These are phyloP conservation scores for Papilio polytes DNA, from an alignment of 1,140 invertebrate genomes.

Conservation along the genomic window DNA sequence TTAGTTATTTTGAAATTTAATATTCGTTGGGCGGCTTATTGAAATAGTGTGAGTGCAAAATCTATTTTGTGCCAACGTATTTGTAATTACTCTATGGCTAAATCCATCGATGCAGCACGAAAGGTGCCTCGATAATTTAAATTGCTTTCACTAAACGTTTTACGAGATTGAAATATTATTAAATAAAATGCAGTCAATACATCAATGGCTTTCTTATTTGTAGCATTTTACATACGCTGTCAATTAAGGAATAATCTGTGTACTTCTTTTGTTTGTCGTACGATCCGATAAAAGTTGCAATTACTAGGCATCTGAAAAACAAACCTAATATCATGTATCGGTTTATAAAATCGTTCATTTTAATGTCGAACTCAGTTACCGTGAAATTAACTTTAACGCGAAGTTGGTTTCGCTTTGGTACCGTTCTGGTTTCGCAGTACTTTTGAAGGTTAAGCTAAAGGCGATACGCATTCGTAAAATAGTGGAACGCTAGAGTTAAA, in stretches of 20 bases:
- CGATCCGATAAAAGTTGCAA: too few relatives aligned
- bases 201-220: neutral
- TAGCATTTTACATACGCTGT: too few relatives aligned
- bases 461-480: neutral
- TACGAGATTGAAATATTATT: neutral
- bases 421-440: neutral
- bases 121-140: neutral
- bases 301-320: too few relatives aligned
- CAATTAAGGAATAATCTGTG: too few relatives aligned
- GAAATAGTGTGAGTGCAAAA: conserved; percentile 1
- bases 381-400: neutral
- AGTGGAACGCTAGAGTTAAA: neutral
- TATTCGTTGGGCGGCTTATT: neutral
- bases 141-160: conserved; percentile 9
- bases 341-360: too few relatives aligned
- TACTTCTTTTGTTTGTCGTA: too few relatives aligned
- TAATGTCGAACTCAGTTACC: too few relatives aligned
- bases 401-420: neutral
- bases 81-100: conserved; percentile 12
- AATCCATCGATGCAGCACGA: neutral
- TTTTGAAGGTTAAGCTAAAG: neutral
- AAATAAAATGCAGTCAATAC: neutral
- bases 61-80: conserved; percentile 1
- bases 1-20: neutral
- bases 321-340: too few relatives aligned